phyloP scores from a whole-genome alignment of 2,113 vertebrate genomes.

The Scopus umbretta region DNA sequence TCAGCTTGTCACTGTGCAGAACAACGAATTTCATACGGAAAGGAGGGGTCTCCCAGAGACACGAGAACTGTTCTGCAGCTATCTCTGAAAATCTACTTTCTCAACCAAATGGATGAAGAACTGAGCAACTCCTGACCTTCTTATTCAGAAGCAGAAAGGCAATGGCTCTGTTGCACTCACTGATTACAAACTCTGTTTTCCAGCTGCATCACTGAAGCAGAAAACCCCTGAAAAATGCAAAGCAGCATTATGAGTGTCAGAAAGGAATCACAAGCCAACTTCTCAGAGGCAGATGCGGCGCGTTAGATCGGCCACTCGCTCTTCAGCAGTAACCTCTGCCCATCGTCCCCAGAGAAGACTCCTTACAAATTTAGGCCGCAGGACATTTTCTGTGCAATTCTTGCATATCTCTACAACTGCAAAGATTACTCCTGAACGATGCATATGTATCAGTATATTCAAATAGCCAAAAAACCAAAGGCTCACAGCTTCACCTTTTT shows the following conservation, averaged over 20 bases:
- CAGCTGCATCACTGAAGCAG: background rate
- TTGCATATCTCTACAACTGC: background rate
- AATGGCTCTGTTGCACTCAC: background rate
- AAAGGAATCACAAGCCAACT: background rate
- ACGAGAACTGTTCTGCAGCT: background rate
- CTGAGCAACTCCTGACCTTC: background rate
- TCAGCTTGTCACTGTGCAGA: conserved; percentile 47
- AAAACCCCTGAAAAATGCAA: background rate
- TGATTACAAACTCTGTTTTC: background rate
- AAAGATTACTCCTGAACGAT: background rate
- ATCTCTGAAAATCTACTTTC: background rate
- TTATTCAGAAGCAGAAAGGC: background rate
- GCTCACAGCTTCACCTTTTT: background rate
- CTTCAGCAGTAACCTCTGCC: background rate
- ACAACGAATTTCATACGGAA: background rate
- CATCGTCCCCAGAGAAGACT: rapidly evolving
- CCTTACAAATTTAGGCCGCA: background rate
- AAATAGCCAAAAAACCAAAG: background rate
- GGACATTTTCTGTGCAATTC: background rate
- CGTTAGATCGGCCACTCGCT: background rate
- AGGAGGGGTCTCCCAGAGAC: background rate
- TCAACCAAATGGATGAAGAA: background rate
- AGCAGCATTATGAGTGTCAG: background rate
- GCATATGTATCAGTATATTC: background rate
- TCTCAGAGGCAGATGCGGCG: background rate